Conservation (phyloP, 1,140 invertebrate genomes). For the Anastrepha obliqua region DNA sequence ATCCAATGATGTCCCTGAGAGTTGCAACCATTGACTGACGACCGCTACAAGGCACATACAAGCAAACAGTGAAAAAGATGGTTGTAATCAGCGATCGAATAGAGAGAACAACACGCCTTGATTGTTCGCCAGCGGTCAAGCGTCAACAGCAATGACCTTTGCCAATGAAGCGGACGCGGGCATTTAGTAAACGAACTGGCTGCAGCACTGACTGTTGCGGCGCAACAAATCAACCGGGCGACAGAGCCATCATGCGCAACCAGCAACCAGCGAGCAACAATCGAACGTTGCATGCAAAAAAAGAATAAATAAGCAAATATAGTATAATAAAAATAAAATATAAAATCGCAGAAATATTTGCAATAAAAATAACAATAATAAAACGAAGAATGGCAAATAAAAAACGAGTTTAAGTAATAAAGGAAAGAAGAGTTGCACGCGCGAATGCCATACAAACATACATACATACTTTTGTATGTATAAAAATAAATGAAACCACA, state of each 20-base stretch:
- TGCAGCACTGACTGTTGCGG: background rate
- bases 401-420: conserved; percentile 38
- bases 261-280: background rate
- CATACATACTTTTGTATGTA: background rate
- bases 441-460: background rate
- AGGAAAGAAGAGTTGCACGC: conserved; percentile 31
- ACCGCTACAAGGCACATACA: background rate
- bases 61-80: conserved; percentile 1
- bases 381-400: conserved; percentile 38
- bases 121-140: conserved; percentile 53
- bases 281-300: conserved; percentile 15
- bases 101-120: conserved; percentile 41
- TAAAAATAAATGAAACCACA: conserved; percentile 45
- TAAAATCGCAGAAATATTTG: conserved; percentile 42
- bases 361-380: conserved; percentile 48
- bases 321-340: conserved; percentile 46
- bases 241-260: background rate
- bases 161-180: conserved; percentile 54
- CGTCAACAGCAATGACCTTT: conserved; percentile 57
- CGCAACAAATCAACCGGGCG: conserved; percentile 24
- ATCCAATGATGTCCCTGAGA: conserved; percentile 33
- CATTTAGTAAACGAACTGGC: conserved; percentile 11
- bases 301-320: conserved; percentile 51
- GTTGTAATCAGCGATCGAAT: conserved; percentile 40
- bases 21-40: conserved; percentile 19